A percentile compares a stretch with the other conserved stretches of the same genome.
Conservation (phyloP, 1,140 invertebrate species). For the Microplitis demolitor region DNA sequence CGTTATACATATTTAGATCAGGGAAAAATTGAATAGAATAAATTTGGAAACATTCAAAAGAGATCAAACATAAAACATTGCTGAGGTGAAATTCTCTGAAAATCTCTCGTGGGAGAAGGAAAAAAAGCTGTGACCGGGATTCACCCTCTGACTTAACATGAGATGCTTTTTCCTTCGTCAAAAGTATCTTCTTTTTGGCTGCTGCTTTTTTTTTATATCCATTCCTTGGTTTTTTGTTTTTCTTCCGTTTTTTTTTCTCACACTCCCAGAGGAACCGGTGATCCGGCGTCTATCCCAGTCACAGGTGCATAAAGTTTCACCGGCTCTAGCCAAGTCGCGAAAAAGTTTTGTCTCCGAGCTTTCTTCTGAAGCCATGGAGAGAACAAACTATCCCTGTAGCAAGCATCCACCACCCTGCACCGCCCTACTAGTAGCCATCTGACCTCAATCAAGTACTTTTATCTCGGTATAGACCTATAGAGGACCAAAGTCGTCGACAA, state of each 20-base stretch:
- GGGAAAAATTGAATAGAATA: constrained; percentile 5
- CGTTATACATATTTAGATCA: not conserved
- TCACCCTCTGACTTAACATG: constrained; percentile 6
- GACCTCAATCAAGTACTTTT: no score
- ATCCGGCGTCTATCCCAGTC: constrained; percentile 10
- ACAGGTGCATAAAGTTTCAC: constrained; percentile 21
- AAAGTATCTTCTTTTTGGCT: not conserved
- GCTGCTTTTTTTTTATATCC: not conserved
- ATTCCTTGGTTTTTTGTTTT: no score
- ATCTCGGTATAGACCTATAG: constrained; percentile 22
- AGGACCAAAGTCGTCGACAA: not conserved
- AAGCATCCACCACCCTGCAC: no score
- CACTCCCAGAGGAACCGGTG: constrained; percentile 8
- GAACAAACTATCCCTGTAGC: no score
- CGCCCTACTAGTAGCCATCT: no score
- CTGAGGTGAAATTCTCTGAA: not conserved
- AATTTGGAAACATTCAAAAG: not conserved
- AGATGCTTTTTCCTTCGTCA: constrained; percentile 1
- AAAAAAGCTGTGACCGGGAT: not conserved
- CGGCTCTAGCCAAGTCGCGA: not conserved
- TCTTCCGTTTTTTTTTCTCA: not conserved
- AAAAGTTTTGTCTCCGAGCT: constrained; percentile 16
- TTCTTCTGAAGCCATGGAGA: not conserved
- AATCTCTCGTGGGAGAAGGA: not conserved
- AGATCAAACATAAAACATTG: constrained; percentile 14